Conservation (phyloP, 2,888 invertebrate species). For the Scaptomyza polygonia region DNA sequence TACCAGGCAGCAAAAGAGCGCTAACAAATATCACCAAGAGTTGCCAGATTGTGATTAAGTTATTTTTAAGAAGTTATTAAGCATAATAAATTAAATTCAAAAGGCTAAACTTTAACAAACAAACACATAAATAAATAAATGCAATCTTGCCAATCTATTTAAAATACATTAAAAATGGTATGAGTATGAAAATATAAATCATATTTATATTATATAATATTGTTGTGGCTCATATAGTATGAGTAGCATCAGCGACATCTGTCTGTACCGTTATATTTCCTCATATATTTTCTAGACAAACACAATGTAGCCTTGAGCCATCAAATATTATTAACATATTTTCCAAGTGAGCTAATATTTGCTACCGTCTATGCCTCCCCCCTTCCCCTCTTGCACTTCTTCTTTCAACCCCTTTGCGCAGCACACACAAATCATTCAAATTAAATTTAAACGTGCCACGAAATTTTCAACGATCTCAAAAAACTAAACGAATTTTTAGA, state of each 20-base stretch:
- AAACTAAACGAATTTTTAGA: constrained; percentile 30
- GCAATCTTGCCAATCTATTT: background rate
- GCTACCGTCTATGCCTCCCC: background rate
- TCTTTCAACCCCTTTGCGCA: background rate
- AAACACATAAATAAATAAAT: no score
- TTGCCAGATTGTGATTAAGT: background rate
- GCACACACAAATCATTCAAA: constrained; percentile 14
- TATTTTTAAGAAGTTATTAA: no score
- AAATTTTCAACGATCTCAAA: constrained; percentile 15
- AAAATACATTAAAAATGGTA: background rate
- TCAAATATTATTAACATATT: constrained; percentile 63
- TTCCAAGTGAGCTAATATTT: constrained; percentile 48
- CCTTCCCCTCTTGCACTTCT: no score
- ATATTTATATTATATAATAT: constrained; percentile 12
- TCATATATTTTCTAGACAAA: constrained; percentile 15
- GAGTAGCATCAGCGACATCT: constrained; percentile 11
- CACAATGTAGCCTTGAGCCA: constrained; percentile 54
- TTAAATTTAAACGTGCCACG: constrained; percentile 27
- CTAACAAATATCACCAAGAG: background rate
- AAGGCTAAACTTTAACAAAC: no score
- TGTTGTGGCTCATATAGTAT: constrained; percentile 1
- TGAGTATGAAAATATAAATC: constrained; percentile 1
- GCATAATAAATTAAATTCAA: no score
- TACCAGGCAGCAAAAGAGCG: no score
- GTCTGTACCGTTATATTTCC: constrained; percentile 9